Evolutionary conservation across 2,888 invertebrate species (phyloP).

Genomic region (Meghimatium bilineatum): DNA sequence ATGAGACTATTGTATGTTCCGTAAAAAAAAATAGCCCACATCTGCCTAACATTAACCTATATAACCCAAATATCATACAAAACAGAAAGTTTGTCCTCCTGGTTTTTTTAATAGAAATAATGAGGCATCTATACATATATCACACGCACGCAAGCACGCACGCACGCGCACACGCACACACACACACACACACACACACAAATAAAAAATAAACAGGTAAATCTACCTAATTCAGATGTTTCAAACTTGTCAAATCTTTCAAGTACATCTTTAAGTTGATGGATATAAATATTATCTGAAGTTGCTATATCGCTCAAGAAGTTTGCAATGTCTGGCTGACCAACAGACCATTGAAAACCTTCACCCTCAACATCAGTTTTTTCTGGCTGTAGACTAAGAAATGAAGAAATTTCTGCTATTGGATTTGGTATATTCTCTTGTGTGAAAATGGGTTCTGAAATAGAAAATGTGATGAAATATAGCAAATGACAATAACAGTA

Average conservation of each 20-base stretch:
- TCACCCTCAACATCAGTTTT: not conserved
- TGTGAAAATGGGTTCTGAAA: slow-evolving; percentile 9
- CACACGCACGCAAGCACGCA: too few species aligned
- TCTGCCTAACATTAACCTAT: too few species aligned
- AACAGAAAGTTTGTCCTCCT: too few species aligned
- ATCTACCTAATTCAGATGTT: slow-evolving; percentile 1
- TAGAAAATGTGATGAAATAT: not conserved
- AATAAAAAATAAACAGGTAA: not conserved
- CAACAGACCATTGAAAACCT: slow-evolving; percentile 8
- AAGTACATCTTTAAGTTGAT: not conserved
- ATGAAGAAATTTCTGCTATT: slow-evolving; percentile 4
- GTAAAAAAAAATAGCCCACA: too few species aligned
- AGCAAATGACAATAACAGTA: too few species aligned
- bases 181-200: too few species aligned
- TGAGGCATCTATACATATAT: too few species aligned
- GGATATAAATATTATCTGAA: not conserved
- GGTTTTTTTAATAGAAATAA: too few species aligned
- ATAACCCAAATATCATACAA: too few species aligned
- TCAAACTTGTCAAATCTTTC: slow-evolving; percentile 22
- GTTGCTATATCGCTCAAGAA: not conserved
- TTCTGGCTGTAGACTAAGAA: not conserved
- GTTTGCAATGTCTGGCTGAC: not conserved
- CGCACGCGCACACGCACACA: too few species aligned
- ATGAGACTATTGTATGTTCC: too few species aligned
- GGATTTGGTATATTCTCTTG: not conserved